These are phyloP conservation scores for Erpornis zantholeuca DNA, from an alignment of 2,113 vertebrate genomes.

Conservation along the genomic window DNA sequence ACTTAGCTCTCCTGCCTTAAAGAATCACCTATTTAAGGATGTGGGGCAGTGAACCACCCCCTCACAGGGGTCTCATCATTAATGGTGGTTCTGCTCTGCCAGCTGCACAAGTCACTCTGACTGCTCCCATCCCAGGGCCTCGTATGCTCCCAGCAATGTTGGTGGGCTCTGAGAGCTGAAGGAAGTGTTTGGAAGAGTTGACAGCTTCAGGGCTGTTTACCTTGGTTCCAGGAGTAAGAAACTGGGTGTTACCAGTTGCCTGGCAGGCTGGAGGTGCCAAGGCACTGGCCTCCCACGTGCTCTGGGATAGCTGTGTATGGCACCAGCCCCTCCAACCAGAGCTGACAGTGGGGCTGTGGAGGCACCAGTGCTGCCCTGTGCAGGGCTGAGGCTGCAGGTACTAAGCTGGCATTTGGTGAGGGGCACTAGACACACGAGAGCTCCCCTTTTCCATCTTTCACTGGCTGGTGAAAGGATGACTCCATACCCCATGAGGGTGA, in stretches of 20 bases:
- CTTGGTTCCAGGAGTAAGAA: not conserved
- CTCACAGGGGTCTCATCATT: rapidly evolving
- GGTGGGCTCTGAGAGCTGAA: not conserved
- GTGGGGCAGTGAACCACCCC: not conserved
- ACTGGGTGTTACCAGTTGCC: not conserved
- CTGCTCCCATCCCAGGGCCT: rapidly evolving
- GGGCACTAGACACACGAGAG: not conserved
- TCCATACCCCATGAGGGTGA: rapidly evolving
- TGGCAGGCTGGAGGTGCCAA: not conserved
- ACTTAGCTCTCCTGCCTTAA: not conserved
- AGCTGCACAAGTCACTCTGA: not conserved
- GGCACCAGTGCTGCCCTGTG: not conserved
- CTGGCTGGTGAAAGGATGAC: not conserved
- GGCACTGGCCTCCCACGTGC: rapidly evolving
- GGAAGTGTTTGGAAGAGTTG: not conserved
- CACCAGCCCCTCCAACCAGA: not conserved
- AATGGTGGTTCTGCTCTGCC: not conserved
- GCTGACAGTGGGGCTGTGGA: not conserved
- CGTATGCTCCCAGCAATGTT: not conserved
- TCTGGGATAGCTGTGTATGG: not conserved
- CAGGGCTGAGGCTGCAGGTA: not conserved
- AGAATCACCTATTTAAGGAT: not conserved
- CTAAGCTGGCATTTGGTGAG: not conserved
- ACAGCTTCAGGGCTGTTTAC: not conserved
- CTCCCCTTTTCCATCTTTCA: not conserved